Evolutionary conservation across 2,888 invertebrate species (phyloP).

Genomic region (Hemaris fuciformis): DNA sequence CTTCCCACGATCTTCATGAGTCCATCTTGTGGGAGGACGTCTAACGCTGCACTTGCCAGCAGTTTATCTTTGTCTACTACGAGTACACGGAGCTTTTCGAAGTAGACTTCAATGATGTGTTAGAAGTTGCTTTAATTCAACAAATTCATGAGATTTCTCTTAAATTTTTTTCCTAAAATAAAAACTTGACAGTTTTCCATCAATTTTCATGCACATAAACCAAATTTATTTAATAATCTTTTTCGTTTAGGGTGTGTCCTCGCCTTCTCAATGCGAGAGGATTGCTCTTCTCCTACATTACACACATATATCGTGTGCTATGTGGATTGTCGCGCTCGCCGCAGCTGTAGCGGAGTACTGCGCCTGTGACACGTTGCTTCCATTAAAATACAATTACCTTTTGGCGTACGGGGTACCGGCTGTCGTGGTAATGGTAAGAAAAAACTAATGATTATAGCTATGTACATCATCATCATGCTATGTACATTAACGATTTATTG

Average conservation of each 20-base stretch:
- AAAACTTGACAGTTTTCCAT: not conserved
- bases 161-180: too few relatives aligned
- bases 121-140: too few relatives aligned
- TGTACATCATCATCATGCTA: too few relatives aligned
- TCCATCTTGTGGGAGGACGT: too few relatives aligned
- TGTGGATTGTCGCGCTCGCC: conserved; percentile 86
- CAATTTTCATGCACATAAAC: too few relatives aligned
- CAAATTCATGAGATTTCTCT: too few relatives aligned
- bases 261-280: conserved; percentile 83
- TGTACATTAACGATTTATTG: not conserved
- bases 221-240: not conserved
- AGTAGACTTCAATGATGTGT: too few relatives aligned
- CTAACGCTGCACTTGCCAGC: too few relatives aligned
- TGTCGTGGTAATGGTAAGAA: conserved; percentile 84
- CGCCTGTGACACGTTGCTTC: conserved; percentile 80
- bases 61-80: too few relatives aligned
- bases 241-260: conserved; percentile 81
- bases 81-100: too few relatives aligned
- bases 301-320: conserved; percentile 84
- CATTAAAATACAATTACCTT: conserved; percentile 82
- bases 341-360: conserved; percentile 77
- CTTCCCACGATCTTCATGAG: too few relatives aligned
- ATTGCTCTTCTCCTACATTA: conserved; percentile 86
- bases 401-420: conserved; percentile 84
- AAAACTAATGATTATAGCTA: not conserved